phyloP scores from a whole-genome alignment of 2,888 invertebrate species.

The Drosophila austrosaltans region DNA sequence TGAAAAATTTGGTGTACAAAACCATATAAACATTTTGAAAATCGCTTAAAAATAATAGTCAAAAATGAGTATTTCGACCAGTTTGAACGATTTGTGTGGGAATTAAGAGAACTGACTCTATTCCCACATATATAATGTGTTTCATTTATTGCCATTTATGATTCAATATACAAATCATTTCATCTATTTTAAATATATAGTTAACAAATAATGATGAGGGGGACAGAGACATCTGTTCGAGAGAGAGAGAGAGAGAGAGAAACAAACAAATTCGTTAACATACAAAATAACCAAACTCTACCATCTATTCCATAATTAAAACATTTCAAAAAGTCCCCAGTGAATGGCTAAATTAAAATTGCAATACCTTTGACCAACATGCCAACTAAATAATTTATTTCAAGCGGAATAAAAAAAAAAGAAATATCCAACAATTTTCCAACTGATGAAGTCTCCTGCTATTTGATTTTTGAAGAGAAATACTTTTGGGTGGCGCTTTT shows the following conservation, averaged over 20 bases:
- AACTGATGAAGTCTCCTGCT: constrained; percentile 4
- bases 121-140: too few species aligned
- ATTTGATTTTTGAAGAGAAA: not conserved
- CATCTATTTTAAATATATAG: too few species aligned
- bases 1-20: too few species aligned
- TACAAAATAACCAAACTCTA: not conserved
- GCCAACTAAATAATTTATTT: constrained; percentile 6
- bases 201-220: too few species aligned
- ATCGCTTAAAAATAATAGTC: too few species aligned
- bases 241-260: not conserved
- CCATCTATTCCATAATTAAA: constrained; percentile 11
- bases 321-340: not conserved
- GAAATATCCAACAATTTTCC: not conserved
- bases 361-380: constrained; percentile 10
- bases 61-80: too few species aligned
- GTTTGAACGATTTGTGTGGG: too few species aligned
- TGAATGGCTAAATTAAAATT: constrained; percentile 9
- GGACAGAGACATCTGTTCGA: not conserved
- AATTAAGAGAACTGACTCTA: too few species aligned
- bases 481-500: constrained; percentile 3
- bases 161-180: too few species aligned
- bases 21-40: too few species aligned
- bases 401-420: not conserved
- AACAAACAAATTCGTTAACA: not conserved
- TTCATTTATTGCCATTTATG: too few species aligned